Evolutionary conservation across 2,113 vertebrate genomes (phyloP), one percentile per base, ranked within the genome.

Genomic region (Alouatta palliata): DNA sequence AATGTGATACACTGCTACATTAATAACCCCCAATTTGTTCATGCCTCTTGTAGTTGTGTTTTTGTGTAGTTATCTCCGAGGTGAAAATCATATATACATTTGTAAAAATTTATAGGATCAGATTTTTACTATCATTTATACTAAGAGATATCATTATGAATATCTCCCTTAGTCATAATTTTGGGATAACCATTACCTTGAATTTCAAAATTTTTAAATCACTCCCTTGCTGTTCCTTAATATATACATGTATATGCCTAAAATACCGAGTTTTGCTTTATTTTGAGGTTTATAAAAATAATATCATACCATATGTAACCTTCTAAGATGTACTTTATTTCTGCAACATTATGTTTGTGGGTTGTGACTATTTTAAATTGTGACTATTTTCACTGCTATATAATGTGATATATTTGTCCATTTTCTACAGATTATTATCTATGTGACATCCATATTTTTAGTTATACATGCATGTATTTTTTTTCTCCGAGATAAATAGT

Each of bases 281-380:
- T 58, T 94, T 94, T 76, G 16, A 77, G 45, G 82, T 71, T 81
- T 92, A 87, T 73, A 79, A 80, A 90, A 84, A 61, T 79, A 91
- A 79, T 5, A 49, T 66, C 35, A 83, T 83, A 27, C 23, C 16
- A 40, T 37, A 49, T 43, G 9, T 56, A 83, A 90, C 58, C 11
- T 83, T 73, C 70, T 66, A 64, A 3, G 4, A 66, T 47, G 14
- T 71, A 86, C 35, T 95, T 89, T 25, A 71, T 84, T 90, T 96
- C 85, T 79, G 64, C 19, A 91, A 79, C 14, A 37, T 77, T 79
- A 47, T 73, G 8, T 32, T 49, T 70, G 19, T 76, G 66, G 76
- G 23, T 45, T 90, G 68, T 82, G n/a, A 20, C 4, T 82, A 64
- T 87, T 30, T 71, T 7, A 52, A 52, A 16, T 52, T 17, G 52